Evolutionary conservation across 2,888 invertebrate species (phyloP).

Genomic region (Rhagonycha lutea): DNA sequence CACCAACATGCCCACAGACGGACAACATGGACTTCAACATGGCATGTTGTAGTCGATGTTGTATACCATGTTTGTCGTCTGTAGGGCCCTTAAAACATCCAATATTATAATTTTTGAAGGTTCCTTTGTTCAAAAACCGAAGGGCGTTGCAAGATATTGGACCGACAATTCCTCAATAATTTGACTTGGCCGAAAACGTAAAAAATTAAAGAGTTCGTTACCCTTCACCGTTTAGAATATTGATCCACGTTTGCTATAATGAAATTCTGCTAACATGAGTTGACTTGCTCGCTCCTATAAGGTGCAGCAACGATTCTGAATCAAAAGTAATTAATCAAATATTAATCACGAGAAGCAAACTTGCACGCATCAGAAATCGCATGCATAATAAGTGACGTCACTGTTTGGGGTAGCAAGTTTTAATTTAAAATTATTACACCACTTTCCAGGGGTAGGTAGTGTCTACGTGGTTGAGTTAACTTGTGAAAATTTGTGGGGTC

Average conservation of each 20-base stretch:
- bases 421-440: conserved; percentile 30
- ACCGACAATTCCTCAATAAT: background rate
- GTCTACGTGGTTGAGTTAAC: conserved; percentile 25
- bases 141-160: background rate
- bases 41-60: no score
- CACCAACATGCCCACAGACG: no score
- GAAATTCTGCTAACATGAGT: conserved; percentile 20
- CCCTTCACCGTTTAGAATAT: background rate
- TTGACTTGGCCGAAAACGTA: background rate
- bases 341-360: conserved; percentile 45
- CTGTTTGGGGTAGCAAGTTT: conserved; percentile 28
- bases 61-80: no score
- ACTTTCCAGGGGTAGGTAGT: background rate
- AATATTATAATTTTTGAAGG: no score
- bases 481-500: background rate
- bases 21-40: no score
- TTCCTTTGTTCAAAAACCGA: background rate
- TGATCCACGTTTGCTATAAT: background rate
- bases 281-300: conserved; percentile 25
- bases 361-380: conserved; percentile 40
- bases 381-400: conserved; percentile 35
- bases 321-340: conserved; percentile 45
- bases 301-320: conserved; percentile 30
- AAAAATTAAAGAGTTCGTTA: background rate
- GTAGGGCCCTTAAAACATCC: no score